phyloP scores from a whole-genome alignment of 2,888 invertebrate genomes.

The Eutolmus rufibarbis region DNA sequence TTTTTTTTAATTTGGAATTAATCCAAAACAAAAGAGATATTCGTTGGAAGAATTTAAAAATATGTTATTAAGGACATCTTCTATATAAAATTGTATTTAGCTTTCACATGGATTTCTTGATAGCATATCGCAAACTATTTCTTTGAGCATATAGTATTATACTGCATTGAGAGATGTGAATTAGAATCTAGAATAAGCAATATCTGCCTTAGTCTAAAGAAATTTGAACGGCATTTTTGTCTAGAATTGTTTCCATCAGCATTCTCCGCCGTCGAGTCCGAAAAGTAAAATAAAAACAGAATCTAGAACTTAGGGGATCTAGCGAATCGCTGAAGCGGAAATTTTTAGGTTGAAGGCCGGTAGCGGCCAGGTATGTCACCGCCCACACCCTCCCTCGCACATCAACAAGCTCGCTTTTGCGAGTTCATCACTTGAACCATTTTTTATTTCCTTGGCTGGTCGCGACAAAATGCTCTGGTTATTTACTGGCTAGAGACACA shows the following conservation, averaged over 20 bases:
- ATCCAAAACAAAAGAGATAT: no score
- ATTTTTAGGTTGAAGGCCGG: neutral
- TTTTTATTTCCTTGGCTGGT: neutral
- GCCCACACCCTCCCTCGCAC: neutral
- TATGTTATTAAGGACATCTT: no score
- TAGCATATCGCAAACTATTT: no score
- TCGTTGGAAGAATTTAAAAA: no score
- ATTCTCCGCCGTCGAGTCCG: neutral
- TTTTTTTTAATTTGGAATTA: no score
- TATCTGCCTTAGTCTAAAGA: neutral
- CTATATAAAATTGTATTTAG: no score
- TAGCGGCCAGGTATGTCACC: neutral
- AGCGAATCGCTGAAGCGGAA: neutral
- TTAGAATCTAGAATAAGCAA: neutral
- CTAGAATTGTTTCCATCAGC: neutral
- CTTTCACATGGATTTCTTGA: no score
- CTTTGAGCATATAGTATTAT: no score
- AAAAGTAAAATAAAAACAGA: neutral
- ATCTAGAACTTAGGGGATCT: neutral
- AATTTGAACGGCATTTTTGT: neutral
- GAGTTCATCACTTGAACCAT: neutral
- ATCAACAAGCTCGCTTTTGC: neutral
- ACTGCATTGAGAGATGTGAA: no score
- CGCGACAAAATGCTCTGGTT: neutral
- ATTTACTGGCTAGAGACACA: constrained; percentile 2